Evolutionary conservation across 1,140 invertebrate species (phyloP), one percentile per base, ranked within the genome.

Genomic region (Cherax destructor): DNA sequence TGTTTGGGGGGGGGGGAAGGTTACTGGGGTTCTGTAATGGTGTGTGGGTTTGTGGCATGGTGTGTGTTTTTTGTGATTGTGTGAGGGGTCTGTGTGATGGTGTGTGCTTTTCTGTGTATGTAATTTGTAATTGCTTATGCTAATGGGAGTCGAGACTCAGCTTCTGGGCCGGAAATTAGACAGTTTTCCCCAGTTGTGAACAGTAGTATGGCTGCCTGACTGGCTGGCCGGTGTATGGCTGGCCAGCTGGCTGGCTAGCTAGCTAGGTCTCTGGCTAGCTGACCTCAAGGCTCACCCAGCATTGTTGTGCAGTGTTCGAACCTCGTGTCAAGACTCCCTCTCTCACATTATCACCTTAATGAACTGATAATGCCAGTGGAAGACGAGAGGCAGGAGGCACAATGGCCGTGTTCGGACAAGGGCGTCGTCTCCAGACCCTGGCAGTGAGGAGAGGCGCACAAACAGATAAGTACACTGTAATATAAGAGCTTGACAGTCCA

Each of bases 401-500:
- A 81, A 65, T 41, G 79, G 59, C 50, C n/a, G 56, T 52, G 52
- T 74, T 50, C 76, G 69, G 77, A 61, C 52, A 65, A 69, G 61
- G 78, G 41, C 84, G 84, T 86, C 84, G 84, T 86, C 84, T 86
- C 56, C 30, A 10, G 85, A 52, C 77, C 59, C 65, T 16, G 65
- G 69, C 83, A 86, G 84, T 79, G 89, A 86, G 89, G 76, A 79
- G 69, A 7, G 76, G 59, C 52, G 86, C 83, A 91, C 89, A 91
- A 91, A 91, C 69, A 91, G 74, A 91, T 85, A 91, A 91, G 77
- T 91, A 91, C 89, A 91, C 89, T 91, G 89, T 91, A 91, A 91
- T 91, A 85, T 91, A 91, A 91, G 85, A 83, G 89, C 61, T 52
- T 91, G 89, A 91, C 89, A 86, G 89, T 91, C 83, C 89, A 74